Conservation (phyloP, 2,888 invertebrate genomes). For the Galerucella nymphaeae region DNA sequence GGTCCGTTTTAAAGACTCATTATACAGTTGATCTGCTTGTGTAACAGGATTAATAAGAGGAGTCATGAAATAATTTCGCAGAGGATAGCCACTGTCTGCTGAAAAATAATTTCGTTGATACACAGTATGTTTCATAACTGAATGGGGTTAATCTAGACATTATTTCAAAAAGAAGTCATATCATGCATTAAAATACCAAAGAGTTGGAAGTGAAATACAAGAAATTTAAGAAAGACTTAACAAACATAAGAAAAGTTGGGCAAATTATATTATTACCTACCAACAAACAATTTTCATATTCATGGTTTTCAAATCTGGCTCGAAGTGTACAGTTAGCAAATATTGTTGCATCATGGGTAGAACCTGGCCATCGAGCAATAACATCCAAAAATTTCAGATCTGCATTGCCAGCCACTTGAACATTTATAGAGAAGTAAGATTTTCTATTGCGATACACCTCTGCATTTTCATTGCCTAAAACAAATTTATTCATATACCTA, state of each 20-base stretch:
- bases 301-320: conserved; percentile 18
- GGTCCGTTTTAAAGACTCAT: conserved; percentile 47
- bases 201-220: background rate
- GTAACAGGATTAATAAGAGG: conserved; percentile 45
- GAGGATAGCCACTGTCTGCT: conserved; percentile 46
- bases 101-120: conserved; percentile 3
- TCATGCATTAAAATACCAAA: conserved; percentile 8
- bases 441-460: conserved; percentile 24
- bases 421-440: conserved; percentile 20
- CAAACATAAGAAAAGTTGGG: background rate
- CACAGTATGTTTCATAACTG: background rate
- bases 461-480: conserved; percentile 16
- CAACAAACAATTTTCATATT: conserved; percentile 22
- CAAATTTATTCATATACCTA: background rate
- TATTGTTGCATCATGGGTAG: too few species aligned
- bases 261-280: conserved; percentile 25
- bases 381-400: conserved; percentile 11
- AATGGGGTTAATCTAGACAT: background rate
- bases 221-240: background rate
- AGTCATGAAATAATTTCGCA: conserved; percentile 41
- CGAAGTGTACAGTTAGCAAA: conserved; percentile 24
- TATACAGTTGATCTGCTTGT: conserved; percentile 43
- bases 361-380: conserved; percentile 28
- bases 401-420: conserved; percentile 9
- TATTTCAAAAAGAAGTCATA: background rate